Conservation (phyloP, 2,888 invertebrate genomes). For the Hipparchia sbordonii region DNA sequence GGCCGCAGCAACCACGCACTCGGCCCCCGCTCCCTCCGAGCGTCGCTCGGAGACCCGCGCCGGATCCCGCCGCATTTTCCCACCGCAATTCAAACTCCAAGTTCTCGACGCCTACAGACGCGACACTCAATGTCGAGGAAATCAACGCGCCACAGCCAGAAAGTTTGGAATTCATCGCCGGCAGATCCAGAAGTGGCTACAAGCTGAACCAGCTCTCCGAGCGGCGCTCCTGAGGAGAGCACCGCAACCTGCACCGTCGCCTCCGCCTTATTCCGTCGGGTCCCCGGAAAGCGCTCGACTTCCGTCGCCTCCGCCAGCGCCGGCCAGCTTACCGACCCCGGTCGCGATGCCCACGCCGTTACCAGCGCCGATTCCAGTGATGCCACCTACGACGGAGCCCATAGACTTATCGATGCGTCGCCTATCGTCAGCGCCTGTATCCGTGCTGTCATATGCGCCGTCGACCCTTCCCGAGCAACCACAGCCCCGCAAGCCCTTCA, state of each 20-base stretch:
- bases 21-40: constrained; percentile 75
- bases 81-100: constrained; percentile 94
- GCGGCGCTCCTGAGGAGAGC: constrained; percentile 85
- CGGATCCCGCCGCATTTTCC: constrained; percentile 93
- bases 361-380: constrained; percentile 50
- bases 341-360: constrained; percentile 51
- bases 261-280: constrained; percentile 72
- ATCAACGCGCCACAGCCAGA: constrained; percentile 94
- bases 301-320: constrained; percentile 70
- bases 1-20: constrained; percentile 77
- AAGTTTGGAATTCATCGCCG: constrained; percentile 95
- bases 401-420: constrained; percentile 70
- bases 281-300: constrained; percentile 74
- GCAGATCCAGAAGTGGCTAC: constrained; percentile 96
- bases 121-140: constrained; percentile 94
- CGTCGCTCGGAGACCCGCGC: constrained; percentile 83
- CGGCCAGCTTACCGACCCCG: constrained; percentile 55
- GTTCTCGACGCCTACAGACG: constrained; percentile 93
- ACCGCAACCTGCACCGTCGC: constrained; percentile 76
- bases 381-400: constrained; percentile 60
- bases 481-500: constrained; percentile 84
- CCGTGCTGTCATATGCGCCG: constrained; percentile 2
- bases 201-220: constrained; percentile 90
- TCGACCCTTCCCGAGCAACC: constrained; percentile 59
- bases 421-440: constrained; percentile 45